A percentile compares a stretch with the other conserved stretches of the same genome.
phyloP scores from a whole-genome alignment of 2,888 invertebrate species.

The Drosophila recens region DNA sequence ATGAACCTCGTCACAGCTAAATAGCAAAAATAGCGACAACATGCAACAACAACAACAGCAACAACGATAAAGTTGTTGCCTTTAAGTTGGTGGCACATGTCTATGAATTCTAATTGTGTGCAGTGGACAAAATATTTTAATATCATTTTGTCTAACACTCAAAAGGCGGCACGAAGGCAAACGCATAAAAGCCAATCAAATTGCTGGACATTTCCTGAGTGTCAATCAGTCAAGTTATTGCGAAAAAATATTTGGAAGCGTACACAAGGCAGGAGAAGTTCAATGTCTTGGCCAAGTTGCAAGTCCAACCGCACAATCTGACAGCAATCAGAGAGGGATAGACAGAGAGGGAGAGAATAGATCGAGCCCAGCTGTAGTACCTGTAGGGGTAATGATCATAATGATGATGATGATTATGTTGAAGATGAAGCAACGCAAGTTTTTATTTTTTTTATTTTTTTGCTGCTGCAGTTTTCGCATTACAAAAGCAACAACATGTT shows the following conservation, averaged over 20 bases:
- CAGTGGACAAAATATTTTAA: conserved; percentile 70
- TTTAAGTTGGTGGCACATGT: conserved; percentile 64
- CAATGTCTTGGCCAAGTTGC: conserved; percentile 52
- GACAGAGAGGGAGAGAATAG: conserved; percentile 4
- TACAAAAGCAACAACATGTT: conserved; percentile 67
- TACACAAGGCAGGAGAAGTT: conserved; percentile 25
- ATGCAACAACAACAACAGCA: neutral
- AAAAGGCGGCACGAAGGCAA: conserved; percentile 60
- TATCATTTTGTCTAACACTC: conserved; percentile 67
- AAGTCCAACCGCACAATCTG: conserved; percentile 62
- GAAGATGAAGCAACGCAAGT: conserved; percentile 18
- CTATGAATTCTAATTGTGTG: conserved; percentile 79
- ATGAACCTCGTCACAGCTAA: conserved; percentile 64
- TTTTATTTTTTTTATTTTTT: conserved; percentile 45
- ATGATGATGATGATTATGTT: conserved; percentile 32
- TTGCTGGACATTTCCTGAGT: conserved; percentile 82
- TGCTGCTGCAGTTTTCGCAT: conserved; percentile 42
- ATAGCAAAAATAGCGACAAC: conserved; percentile 21
- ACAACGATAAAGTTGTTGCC: neutral
- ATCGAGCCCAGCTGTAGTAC: conserved; percentile 37
- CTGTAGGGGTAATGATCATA: conserved; percentile 67
- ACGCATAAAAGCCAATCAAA: conserved; percentile 77
- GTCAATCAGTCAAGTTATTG: conserved; percentile 74
- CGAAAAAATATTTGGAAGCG: conserved; percentile 43
- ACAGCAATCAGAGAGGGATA: conserved; percentile 53